A percentile compares a stretch with the other conserved stretches of the same genome.
Conservation (phyloP, 2,888 invertebrate species). For the Mamestra brassicae region DNA sequence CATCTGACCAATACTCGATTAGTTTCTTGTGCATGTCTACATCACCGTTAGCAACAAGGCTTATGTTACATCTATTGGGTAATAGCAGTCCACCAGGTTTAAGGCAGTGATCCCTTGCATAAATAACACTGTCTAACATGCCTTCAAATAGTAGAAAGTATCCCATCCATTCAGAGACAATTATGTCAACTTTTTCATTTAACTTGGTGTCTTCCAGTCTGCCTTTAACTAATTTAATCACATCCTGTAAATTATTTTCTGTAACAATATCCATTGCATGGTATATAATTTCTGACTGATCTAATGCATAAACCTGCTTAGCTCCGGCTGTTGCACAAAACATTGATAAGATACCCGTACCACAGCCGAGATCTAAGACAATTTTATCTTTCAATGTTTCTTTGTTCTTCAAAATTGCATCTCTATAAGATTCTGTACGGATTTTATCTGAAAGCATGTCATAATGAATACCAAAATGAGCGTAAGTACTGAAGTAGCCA, state of each 20-base stretch:
- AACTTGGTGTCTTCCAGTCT: constrained; percentile 95
- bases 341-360: constrained; percentile 99
- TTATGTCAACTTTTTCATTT: constrained; percentile 96
- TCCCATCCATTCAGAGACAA: constrained; percentile 99
- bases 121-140: constrained; percentile 98
- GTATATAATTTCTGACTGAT: constrained; percentile 98
- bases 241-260: constrained; percentile 94
- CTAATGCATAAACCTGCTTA: constrained; percentile 96
- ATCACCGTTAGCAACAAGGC: constrained; percentile 95
- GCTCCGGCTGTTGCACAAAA: constrained; percentile 99
- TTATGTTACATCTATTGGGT: constrained; percentile 96
- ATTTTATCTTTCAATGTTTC: constrained; percentile 93
- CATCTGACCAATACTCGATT: constrained; percentile 97
- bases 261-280: constrained; percentile 98
- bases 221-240: constrained; percentile 95
- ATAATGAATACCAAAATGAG: constrained; percentile 97
- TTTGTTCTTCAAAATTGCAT: constrained; percentile 95
- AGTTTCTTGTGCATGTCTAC: constrained; percentile 93
- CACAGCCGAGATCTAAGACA: constrained; percentile 99
- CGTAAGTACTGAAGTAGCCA: constrained; percentile 95
- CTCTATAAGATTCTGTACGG: constrained; percentile 96
- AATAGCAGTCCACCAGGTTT: constrained; percentile 94
- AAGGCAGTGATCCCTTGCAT: constrained; percentile 96
- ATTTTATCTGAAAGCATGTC: constrained; percentile 98
- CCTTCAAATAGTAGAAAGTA: constrained; percentile 99